Base-by-base conservation (phyloP, 53 echinoderm and acorn worm genomes). In the Mesocentrotus franciscanus region DNA sequence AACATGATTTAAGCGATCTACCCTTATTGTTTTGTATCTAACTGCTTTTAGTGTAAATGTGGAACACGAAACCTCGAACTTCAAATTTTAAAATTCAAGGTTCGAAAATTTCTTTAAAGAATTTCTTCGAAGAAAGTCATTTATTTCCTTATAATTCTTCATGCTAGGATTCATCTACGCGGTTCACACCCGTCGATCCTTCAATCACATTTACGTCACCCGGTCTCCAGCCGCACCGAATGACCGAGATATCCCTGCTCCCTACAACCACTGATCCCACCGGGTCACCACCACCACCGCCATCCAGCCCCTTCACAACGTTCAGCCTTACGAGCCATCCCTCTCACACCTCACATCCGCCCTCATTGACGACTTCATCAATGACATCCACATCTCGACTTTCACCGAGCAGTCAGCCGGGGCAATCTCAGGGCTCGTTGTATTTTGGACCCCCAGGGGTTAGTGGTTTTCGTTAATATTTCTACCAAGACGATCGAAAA, bases 381-480 rank as follows among this genome's bases (percentile, higher is more conserved):
- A 57, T 60, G 36, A 74, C 93, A 93, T 49, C 49, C 11, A 1
- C 72, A 49, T 36, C 72, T 39, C 49, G 36, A 4, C 72, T 71
- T 35, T 33, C 92, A 42, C 76, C 93, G 49, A 92, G 22, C 62
- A 61, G 92, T 39, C 39, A 61, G 1, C 24, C 33, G 10, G 68
- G 39, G 39, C 62, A 72, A 10, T 24, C 24, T 75, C 93, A 93
- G 56, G 93, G 78, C 9, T 56, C 93, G 17, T 17, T 93, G 39
- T 92, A 92, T 75, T 55, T 93, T 6, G 93, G 74, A 76, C 93
- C 93, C 13, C 93, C 76, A 56, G 76, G 14, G 74, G 93, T 93
- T n/a, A 93, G 93, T 39, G 9, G 27, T 68, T 68, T 22, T 24
- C 17, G 3, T 61, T 15, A 11, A 17, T 61, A 61, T 1, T 61